Evolutionary conservation across 2,797 vertebrate genomes (phyloP), one percentile per base, ranked within the genome.

Genomic region (Kryptolebias ocellatus): DNA sequence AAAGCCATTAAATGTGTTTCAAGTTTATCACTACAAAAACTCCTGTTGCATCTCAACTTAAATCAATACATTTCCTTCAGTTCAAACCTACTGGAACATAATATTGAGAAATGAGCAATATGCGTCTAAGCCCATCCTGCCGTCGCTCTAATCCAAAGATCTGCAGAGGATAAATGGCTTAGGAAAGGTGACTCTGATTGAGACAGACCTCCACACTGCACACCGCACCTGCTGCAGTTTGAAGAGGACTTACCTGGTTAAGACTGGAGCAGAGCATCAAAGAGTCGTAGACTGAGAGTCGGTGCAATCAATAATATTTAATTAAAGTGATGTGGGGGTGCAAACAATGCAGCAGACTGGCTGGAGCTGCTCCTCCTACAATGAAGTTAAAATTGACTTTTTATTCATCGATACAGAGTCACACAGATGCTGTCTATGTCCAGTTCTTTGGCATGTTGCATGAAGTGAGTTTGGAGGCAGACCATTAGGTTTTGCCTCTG

Each of bases 241-340:
- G 54, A 76, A 74, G 72, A 67, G 51, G 70, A 66, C 61, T 64
- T 17, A 53, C 64, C 37, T n/a, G 24, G 49, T 49, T 67, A 53
- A 63, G 60, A 62, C 39, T 47, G 54, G 57, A 64, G 58, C 39
- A 3, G 5, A 60, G 64, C 57, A 75, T 64, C 83, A 83, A 72
- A 63, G 61, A 53, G 53, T 39, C 6, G 14, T 53, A 57, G 64
- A 55, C 70, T 74, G 62, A 14, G 64, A 61, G 66, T 44, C 53
- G 18, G 27, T 77, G 68, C 57, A 86, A 87, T 90, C 87, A 72
- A 80, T 89, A 75, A 18, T 44, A 74, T 87, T 84, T 90, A 83
- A 93, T 92, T 90, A 86, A 83, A 85, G 53, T 83, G 83, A 85
- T 87, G 85, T 79, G 67, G 39, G 74, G 62, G 63, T 69, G 53